phyloP scores from a whole-genome alignment of 2,888 invertebrate genomes.

The Troides oblongomaculatus region DNA sequence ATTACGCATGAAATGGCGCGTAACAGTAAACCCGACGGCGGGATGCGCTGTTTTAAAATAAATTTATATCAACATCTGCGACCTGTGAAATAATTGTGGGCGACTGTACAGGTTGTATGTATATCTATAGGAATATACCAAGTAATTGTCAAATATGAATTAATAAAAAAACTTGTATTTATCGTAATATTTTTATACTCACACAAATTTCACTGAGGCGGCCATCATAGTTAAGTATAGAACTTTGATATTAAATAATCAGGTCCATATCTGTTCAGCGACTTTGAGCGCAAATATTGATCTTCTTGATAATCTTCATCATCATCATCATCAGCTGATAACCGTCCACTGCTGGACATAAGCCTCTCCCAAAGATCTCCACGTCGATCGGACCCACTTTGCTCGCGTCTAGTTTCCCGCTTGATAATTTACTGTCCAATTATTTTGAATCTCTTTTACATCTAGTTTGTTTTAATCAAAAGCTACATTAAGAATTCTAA shows the following conservation, averaged over 20 bases:
- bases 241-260: neutral
- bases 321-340: no score
- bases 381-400: no score
- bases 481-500: neutral
- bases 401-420: no score
- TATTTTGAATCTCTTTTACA: neutral
- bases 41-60: constrained; percentile 68
- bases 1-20: constrained; percentile 76
- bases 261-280: neutral
- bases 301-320: no score
- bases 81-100: constrained; percentile 60
- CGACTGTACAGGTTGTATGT: constrained; percentile 38
- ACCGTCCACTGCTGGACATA: no score
- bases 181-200: neutral
- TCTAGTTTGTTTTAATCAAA: neutral
- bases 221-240: neutral
- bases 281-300: no score
- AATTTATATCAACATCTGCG: constrained; percentile 64
- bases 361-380: no score
- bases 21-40: constrained; percentile 63
- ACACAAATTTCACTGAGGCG: neutral
- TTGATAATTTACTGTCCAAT: neutral
- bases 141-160: neutral
- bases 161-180: neutral
- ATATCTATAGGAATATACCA: constrained; percentile 4